Conservation (phyloP, 2,888 invertebrate genomes). For the Conistra vaccinii region DNA sequence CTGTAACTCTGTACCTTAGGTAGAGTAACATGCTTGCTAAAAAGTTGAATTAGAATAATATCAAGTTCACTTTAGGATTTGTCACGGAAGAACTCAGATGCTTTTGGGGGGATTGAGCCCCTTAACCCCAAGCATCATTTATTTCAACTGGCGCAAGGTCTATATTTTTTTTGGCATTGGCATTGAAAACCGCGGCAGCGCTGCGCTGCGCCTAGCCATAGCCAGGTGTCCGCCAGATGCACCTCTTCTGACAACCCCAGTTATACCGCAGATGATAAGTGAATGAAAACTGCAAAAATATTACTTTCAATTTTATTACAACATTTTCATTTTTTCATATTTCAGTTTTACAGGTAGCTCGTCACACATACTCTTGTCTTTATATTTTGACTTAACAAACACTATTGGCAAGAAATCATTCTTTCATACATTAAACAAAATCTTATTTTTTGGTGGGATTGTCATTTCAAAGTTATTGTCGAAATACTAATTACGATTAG, state of each 20-base stretch:
- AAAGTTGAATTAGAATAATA: too few relatives aligned
- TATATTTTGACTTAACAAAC: conserved; percentile 57
- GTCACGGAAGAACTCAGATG: too few relatives aligned
- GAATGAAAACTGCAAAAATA: conserved; percentile 37
- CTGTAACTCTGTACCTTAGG: too few relatives aligned
- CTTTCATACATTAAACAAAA: conserved; percentile 67
- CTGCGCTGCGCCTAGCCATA: not conserved
- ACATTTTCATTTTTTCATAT: conserved; percentile 76
- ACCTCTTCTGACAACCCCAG: not conserved
- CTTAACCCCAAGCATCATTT: too few relatives aligned
- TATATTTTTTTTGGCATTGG: not conserved
- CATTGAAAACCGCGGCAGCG: not conserved
- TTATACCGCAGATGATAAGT: not conserved
- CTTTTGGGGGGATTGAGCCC: too few relatives aligned
- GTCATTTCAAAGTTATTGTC: conserved; percentile 77
- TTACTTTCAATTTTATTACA: conserved; percentile 77
- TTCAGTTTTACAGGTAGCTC: conserved; percentile 69
- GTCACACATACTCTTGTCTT: conserved; percentile 57
- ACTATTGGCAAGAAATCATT: conserved; percentile 78
- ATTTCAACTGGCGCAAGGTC: not conserved
- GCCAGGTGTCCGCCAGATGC: not conserved
- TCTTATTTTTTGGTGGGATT: conserved; percentile 77
- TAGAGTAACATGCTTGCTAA: too few relatives aligned
- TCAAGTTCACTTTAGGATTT: too few relatives aligned
- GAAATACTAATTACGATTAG: conserved; percentile 63